Evolutionary conservation across 2,113 vertebrate species (phyloP).

Genomic region (Labrus mixtus): DNA sequence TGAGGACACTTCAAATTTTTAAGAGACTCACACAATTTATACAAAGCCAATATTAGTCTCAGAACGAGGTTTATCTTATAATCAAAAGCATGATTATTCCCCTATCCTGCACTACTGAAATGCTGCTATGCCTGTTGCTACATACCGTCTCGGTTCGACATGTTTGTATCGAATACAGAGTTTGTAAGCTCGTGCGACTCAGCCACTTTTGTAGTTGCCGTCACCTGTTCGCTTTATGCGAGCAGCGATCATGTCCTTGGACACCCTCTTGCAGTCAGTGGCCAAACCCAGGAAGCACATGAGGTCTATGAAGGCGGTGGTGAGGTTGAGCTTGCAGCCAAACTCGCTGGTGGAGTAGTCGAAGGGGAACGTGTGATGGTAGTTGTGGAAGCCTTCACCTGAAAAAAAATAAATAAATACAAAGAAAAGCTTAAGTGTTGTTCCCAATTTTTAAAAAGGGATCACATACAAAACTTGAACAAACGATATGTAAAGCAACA

Average conservation of each 20-base stretch:
- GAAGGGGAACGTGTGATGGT: slow-evolving; percentile 94
- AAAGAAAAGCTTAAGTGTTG: not conserved
- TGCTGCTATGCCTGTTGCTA: slow-evolving; percentile 59
- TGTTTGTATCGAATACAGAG: slow-evolving; percentile 6
- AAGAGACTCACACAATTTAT: slow-evolving; percentile 53
- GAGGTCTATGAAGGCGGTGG: slow-evolving; percentile 91
- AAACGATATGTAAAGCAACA: too few relatives aligned
- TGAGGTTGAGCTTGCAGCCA: slow-evolving; percentile 89
- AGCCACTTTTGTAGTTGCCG: slow-evolving; percentile 89
- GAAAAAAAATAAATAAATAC: slow-evolving; percentile 37
- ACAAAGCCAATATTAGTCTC: slow-evolving; percentile 73
- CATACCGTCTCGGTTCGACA: slow-evolving; percentile 39
- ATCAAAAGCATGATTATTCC: slow-evolving; percentile 57
- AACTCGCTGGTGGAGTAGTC: slow-evolving; percentile 94
- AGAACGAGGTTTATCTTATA: slow-evolving; percentile 64
- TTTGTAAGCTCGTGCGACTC: slow-evolving; percentile 55
- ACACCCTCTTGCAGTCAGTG: slow-evolving; percentile 88
- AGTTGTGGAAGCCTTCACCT: slow-evolving; percentile 98
- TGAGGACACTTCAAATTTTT: slow-evolving; percentile 54
- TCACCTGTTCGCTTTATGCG: slow-evolving; percentile 89
- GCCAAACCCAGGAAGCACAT: slow-evolving; percentile 92
- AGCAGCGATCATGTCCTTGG: slow-evolving; percentile 84
- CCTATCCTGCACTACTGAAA: slow-evolving; percentile 36
- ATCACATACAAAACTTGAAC: too few relatives aligned
- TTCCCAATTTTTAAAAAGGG: not conserved